These are phyloP conservation scores for Emydura subglobosa DNA, from an alignment of 2,113 vertebrate genomes.

Conservation along the genomic window DNA sequence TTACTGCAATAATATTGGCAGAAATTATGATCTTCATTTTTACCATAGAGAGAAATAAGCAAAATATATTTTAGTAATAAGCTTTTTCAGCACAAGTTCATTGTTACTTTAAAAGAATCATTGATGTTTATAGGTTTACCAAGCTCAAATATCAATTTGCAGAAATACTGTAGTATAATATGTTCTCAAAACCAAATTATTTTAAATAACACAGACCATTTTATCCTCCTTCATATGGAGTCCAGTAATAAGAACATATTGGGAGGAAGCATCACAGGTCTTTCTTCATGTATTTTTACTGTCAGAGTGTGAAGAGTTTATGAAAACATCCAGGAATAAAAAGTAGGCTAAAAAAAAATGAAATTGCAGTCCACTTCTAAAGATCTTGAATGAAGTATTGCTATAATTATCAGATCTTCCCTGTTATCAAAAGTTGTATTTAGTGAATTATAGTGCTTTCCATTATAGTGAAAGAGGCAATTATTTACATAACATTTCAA, in stretches of 20 bases:
- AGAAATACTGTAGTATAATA: neutral
- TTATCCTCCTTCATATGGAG: neutral
- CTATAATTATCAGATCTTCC: neutral
- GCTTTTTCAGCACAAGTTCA: rapidly evolving
- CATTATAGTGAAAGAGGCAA: neutral
- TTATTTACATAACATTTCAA: neutral
- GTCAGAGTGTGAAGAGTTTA: neutral
- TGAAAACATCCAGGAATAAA: neutral
- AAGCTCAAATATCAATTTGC: neutral
- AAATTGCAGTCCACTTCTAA: neutral
- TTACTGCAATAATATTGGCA: neutral
- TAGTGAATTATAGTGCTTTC: neutral
- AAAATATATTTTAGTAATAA: neutral
- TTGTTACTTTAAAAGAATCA: neutral
- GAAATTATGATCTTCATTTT: neutral
- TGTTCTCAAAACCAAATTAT: neutral
- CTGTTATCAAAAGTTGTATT: neutral
- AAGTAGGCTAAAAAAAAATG: neutral
- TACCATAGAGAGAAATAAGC: neutral
- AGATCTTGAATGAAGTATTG: neutral
- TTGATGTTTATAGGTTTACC: rapidly evolving
- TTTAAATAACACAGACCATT: neutral
- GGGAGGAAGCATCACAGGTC: neutral
- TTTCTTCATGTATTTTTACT: neutral
- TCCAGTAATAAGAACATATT: neutral